Conservation (phyloP, 1,140 invertebrate genomes). For the Tetragonula clypearis region DNA sequence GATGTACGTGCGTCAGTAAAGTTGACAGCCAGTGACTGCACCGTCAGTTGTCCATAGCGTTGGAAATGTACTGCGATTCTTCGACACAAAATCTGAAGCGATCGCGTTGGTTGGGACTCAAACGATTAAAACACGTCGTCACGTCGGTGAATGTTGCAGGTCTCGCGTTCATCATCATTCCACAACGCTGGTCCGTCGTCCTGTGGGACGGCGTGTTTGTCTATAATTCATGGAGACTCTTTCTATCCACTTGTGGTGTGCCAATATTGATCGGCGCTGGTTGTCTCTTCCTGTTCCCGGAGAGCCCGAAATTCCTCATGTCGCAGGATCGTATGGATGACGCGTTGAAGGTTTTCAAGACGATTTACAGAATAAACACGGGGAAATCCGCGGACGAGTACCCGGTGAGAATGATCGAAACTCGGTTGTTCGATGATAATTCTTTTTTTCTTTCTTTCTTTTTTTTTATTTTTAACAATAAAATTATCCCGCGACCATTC, state of each 20-base stretch:
- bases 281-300: constrained; percentile 86
- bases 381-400: constrained; percentile 84
- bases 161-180: constrained; percentile 82
- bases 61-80: too few species aligned
- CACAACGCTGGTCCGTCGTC: constrained; percentile 73
- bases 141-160: constrained; percentile 61
- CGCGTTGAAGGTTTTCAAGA: constrained; percentile 84
- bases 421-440: not conserved
- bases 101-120: too few species aligned
- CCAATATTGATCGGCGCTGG: constrained; percentile 85
- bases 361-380: constrained; percentile 85
- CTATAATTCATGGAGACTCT: constrained; percentile 89
- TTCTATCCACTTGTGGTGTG: constrained; percentile 85
- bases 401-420: constrained; percentile 82
- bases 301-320: constrained; percentile 93
- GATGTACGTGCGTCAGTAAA: too few species aligned
- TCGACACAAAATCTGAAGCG: too few species aligned
- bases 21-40: too few species aligned
- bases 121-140: not conserved
- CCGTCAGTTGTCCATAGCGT: too few species aligned
- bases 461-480: too few species aligned
- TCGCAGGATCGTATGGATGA: constrained; percentile 86
- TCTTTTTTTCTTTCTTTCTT: not conserved
- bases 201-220: constrained; percentile 70
- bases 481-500: too few species aligned